A percentile compares a stretch with the other conserved stretches of the same genome.
Evolutionary conservation across 2,888 invertebrate species (phyloP).

Genomic region (Tipula confusa): DNA sequence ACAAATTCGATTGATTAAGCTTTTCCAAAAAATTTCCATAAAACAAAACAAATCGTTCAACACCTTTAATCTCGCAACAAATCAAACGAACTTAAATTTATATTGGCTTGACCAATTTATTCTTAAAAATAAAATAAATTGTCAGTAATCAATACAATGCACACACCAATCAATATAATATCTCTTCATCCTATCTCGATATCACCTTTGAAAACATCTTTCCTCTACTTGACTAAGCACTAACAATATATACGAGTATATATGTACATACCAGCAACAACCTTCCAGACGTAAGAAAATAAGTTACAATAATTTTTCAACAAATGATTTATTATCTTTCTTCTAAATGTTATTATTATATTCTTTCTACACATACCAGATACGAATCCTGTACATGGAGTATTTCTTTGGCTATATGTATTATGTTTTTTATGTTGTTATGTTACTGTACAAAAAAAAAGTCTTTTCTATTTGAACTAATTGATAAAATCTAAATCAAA

Average conservation of each 20-base stretch:
- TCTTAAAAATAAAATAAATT: neutral
- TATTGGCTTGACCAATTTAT: neutral
- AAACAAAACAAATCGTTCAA: no score
- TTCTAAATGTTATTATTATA: neutral
- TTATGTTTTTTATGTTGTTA: neutral
- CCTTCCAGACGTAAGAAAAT: neutral
- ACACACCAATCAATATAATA: neutral
- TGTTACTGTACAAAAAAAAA: neutral
- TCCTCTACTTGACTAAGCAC: neutral
- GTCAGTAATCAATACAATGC: neutral
- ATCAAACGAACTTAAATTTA: neutral
- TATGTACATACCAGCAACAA: neutral
- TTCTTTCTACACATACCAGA: no score
- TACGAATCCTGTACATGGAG: neutral
- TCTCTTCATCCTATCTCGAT: neutral
- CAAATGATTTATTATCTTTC: conserved; percentile 6
- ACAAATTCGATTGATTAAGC: no score
- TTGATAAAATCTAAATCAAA: conserved; percentile 20
- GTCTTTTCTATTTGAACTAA: neutral
- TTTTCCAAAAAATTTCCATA: no score
- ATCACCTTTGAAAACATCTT: neutral
- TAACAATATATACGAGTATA: neutral
- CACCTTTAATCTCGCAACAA: neutral
- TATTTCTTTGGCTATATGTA: neutral
- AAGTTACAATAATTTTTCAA: conserved; percentile 25